Base-by-base conservation (phyloP, 2,113 vertebrate genomes). In the Phalacrocorax carbo region DNA sequence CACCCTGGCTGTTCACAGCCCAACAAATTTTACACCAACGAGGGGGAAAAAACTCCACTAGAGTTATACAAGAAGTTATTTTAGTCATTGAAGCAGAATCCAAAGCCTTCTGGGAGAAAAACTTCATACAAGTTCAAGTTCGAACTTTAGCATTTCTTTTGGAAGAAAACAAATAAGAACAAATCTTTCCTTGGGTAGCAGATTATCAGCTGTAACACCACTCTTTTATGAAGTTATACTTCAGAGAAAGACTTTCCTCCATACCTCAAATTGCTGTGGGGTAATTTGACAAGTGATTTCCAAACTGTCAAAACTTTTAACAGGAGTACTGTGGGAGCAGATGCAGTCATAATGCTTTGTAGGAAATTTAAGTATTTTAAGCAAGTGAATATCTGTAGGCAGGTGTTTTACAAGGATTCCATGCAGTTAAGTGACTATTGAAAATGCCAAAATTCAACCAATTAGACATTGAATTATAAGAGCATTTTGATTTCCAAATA, bases 231-330 rank as follows among this genome's bases (percentile, higher is more conserved):
- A 89, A 93, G 42, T 48, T 75, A 38, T 75, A 8, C 52, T 79
- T 82, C 44, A 86, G 34, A 87, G 30, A 82, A 84, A 82, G 61
- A 73, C 42, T 82, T 86, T 90, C 34, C 7, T 62, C 40, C 20
- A 25, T 79, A 73, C 32, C 70, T 91, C 51, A 65, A 30, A 77
- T 66, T 92, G 10, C 70, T 80, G 36, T 62, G 70, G 81, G 57
- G 23, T 68, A 84, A 76, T 84, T 95, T 93, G 72, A 82, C 89
- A 96, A 94, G 79, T 82, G 78, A 82, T 70, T 90, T 96, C 75
- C 46, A 90, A 94, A 96, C 49, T 92, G 90, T 73, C 96, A 95
- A 91, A 88, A 91, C 75, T 94, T 94, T 69, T 91, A 95, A 87
- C 91, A 91, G 15, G 44, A 87, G 19, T 69, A 60, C 70, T 87